Evolutionary conservation across 2,888 invertebrate species (phyloP).

Genomic region (Congeria kusceri): DNA sequence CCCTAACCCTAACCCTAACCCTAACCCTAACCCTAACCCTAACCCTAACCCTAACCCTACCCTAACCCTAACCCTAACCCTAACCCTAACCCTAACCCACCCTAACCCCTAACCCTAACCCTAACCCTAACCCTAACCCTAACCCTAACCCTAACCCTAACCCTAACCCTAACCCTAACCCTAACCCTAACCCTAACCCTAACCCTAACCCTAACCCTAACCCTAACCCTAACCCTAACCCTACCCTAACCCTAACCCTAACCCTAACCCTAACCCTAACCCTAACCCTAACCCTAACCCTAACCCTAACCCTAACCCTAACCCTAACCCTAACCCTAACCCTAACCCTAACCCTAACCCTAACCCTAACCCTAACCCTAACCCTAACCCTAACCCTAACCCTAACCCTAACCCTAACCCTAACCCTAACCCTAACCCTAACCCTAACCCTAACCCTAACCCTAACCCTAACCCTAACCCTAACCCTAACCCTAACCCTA

Average conservation of each 20-base stretch:
- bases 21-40: constrained; percentile 48
- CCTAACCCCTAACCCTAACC: constrained; percentile 45
- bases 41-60: no score
- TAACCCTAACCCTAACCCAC: not conserved
- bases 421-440: constrained; percentile 63
- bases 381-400: constrained; percentile 55
- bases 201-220: constrained; percentile 38
- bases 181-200: no score
- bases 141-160: constrained; percentile 56
- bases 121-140: constrained; percentile 48
- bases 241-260: constrained; percentile 49
- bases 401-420: constrained; percentile 58
- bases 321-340: constrained; percentile 48
- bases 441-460: constrained; percentile 53
- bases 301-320: constrained; percentile 48
- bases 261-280: constrained; percentile 40
- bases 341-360: not conserved
- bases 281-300: constrained; percentile 37
- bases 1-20: constrained; percentile 55
- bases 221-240: constrained; percentile 47
- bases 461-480: constrained; percentile 38
- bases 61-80: no score
- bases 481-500: constrained; percentile 63
- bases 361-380: constrained; percentile 22
- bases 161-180: no score